These are phyloP conservation scores for Ceriagrion tenellum DNA, from an alignment of 2,888 invertebrate species.

Conservation along the genomic window DNA sequence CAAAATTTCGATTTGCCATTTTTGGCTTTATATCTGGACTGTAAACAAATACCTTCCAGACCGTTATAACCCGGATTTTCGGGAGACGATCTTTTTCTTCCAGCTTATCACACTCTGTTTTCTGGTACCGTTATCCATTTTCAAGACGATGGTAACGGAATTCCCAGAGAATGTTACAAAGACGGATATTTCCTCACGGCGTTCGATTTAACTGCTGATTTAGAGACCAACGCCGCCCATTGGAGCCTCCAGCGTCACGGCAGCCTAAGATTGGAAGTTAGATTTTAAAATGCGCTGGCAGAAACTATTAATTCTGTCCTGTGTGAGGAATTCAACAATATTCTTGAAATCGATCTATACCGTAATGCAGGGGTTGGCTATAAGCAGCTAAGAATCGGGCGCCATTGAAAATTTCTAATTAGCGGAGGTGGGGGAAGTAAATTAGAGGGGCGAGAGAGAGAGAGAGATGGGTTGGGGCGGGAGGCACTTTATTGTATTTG, in stretches of 20 bases:
- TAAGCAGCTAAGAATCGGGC: too few species aligned
- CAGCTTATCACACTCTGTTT: constrained; percentile 73
- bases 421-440: constrained; percentile 74
- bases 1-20: constrained; percentile 71
- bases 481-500: not conserved
- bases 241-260: too few species aligned
- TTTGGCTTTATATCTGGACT: too few species aligned
- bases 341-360: too few species aligned
- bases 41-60: constrained; percentile 71
- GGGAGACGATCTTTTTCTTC: constrained; percentile 63
- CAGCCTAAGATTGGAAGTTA: constrained; percentile 73
- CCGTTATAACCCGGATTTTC: constrained; percentile 61
- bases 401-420: too few species aligned
- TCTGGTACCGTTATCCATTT: constrained; percentile 71
- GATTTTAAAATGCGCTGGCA: constrained; percentile 70
- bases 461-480: not conserved
- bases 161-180: constrained; percentile 70
- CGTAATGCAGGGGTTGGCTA: too few species aligned
- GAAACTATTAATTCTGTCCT: constrained; percentile 72
- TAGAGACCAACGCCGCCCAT: constrained; percentile 72
- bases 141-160: constrained; percentile 71
- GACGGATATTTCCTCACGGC: constrained; percentile 72
- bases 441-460: constrained; percentile 46
- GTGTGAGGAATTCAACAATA: constrained; percentile 74
- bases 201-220: constrained; percentile 73